Evolutionary conservation across 2,888 invertebrate genomes (phyloP), one percentile per base, ranked within the genome.

Genomic region (Candidula unifasciata): DNA sequence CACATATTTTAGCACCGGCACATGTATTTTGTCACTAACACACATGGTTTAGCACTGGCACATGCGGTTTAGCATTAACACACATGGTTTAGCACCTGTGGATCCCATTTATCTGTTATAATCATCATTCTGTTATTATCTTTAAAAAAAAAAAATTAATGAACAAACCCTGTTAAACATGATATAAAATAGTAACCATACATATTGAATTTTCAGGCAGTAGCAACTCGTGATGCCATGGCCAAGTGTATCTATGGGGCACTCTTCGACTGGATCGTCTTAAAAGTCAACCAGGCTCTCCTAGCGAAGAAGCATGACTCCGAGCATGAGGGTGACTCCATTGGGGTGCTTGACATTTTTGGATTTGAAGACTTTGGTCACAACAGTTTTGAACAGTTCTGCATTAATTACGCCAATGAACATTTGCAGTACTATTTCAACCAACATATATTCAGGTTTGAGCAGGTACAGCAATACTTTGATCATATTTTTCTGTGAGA

Each of bases 351-450:
- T 89, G 98, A 98, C 94, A 98, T 98, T 92, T 98, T 98, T 94
- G 98, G 98, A 37, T 99, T 99, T 94, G 98, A 98, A 94, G 98
- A 98, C 94, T 98, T 98, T 93, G 97, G 94, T 54, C 92, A 92
- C 90, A 95, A 95, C 93, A 98, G 97, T 94, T 98, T 98, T 94
- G 98, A 99, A 94, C 98, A 98, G 94, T 95, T 98, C 89, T 98
- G 98, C 94, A 98, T 99, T 90, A 99, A 99, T 95, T 98, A 97
- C 94, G 98, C 98, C 30, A 99, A 99, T 94, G 98, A 99, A 94
- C 98, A 98, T 94, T 95, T 99, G 80, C 98, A 99, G 94, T 97
- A 97, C 94, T 98, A 98, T 94, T 99, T 99, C 95, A 98, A 98
- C 95, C 97, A 98, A 94, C 98, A 99, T 93, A 98, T 99, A 90